Evolutionary conservation across 2,888 invertebrate species (phyloP), one percentile per base, ranked within the genome.

Genomic region (Macrosiphum euphorbiae): DNA sequence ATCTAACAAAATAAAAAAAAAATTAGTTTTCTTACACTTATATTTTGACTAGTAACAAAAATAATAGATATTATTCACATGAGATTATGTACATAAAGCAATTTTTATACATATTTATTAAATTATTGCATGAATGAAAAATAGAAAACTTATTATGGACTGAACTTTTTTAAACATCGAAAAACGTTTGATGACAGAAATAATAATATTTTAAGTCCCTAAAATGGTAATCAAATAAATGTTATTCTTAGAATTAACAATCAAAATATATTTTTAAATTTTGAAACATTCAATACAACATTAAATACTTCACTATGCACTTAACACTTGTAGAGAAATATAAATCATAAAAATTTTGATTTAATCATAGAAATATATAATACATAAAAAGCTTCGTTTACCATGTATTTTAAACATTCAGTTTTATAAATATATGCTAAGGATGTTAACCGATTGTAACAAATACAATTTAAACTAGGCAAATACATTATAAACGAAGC

Each of bases 11-110:
- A 61, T 28, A 61, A 86, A 94, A 61, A 90, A 90, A 94, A 67
- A 52, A 58, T 24, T n/a, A 55, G 1, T 52, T 67, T 90, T 94
- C 50, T 90, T 90, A 90, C 35, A 58, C 86, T 94, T 94, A 87
- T 94, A 94, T 94, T 90, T 94, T 86, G 90, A 94, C 94, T 94
- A 7, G n/a, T 90, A 93, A 94, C 94, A 94, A 94, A 92, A 89
- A 90, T 58, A 85, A 93, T 93, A 92, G 58, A 47, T 92, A 92
- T 94, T 67, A 90, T 67, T 94, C 67, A 94, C 94, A 94, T 87
- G 90, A 94, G 55, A 67, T 61, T 94, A 90, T 94, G 90, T 94
- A 94, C 94, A 94, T 61, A 90, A 93, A 90, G 47, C 35, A 90
- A 61, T 61, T 86, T 86, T 50, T 87, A 90, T 86, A 94, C 86